Evolutionary conservation across 2,888 invertebrate species (phyloP).

Genomic region (Ceramica pisi): DNA sequence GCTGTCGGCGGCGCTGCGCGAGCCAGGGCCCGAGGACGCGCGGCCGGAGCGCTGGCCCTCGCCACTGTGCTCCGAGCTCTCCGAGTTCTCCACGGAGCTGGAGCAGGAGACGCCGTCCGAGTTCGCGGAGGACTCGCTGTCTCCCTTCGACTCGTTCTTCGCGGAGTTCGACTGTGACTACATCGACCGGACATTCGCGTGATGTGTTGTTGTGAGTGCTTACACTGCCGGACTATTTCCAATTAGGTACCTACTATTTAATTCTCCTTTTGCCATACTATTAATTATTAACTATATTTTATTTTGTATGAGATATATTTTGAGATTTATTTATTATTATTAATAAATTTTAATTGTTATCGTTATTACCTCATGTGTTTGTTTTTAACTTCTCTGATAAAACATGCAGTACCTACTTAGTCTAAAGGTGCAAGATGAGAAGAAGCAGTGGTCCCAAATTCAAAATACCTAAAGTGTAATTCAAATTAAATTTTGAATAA

Average conservation of each 20-base stretch:
- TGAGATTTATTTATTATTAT: conserved; percentile 83
- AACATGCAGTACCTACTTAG: conserved; percentile 4
- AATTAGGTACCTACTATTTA: conserved; percentile 81
- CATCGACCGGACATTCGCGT: conserved; percentile 88
- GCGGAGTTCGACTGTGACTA: conserved; percentile 89
- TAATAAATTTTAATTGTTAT: conserved; percentile 88
- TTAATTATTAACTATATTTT: conserved; percentile 82
- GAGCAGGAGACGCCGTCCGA: conserved; percentile 88
- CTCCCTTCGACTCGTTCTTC: conserved; percentile 91
- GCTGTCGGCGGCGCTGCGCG: conserved; percentile 92
- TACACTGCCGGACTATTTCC: conserved; percentile 69
- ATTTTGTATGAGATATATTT: conserved; percentile 80
- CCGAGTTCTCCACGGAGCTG: conserved; percentile 87
- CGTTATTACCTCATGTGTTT: conserved; percentile 77
- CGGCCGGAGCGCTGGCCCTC: conserved; percentile 86
- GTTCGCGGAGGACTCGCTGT: conserved; percentile 89
- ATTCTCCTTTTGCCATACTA: conserved; percentile 86
- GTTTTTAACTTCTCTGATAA: conserved; percentile 61
- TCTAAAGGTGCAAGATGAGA: background rate
- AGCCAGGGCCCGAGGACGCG: conserved; percentile 75
- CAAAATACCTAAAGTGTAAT: background rate
- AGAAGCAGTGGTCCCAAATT: background rate
- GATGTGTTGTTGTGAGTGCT: conserved; percentile 82
- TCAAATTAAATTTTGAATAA: background rate
- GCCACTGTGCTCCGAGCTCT: conserved; percentile 89